Base-by-base conservation (phyloP, 2,888 invertebrate genomes). In the Pheosia tremula region DNA sequence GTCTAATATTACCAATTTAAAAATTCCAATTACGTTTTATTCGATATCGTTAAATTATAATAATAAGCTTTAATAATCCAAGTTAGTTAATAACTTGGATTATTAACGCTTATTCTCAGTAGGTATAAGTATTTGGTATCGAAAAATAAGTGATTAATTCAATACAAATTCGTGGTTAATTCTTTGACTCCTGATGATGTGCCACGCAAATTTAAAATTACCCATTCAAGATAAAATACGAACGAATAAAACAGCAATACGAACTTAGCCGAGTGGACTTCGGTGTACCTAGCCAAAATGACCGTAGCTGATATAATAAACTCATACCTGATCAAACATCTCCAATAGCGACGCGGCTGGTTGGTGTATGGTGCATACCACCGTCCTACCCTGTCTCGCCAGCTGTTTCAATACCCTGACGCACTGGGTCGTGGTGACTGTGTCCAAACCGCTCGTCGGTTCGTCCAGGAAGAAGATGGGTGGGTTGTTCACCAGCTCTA, bases 401-500 rank as follows among this genome's bases (percentile, higher is more conserved):
- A 96, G 76, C 55, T 93, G 90, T 38, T 91, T 90, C 54, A 96
- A 81, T 56, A 96, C 79, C 56, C 94, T 94, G 43, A 96, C 90
- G 67, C 95, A 95, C 74, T 95, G 95, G 0, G 91, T 87, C 0
- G 95, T 95, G 0, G 96, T 95, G 3, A 96, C 96, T 56, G 95
- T 95, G 79, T 96, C 96, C 71, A 96, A 78, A 0, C 96, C 96
- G 69, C 96, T 96, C 0, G 97, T 97, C 0, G 97, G 97, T 85
- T 97, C 97, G 82, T 97, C 97, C 73, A 97, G 94, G 85, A 97
- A 97, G 91, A 97, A 96, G 36, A 97, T 95, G 38, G 97, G 97
- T 0, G 97, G 97, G 85, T 97, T 97, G 85, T 97, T 97, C 61
- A 98, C 96, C 71, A 97, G 89, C 82, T 98, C 97, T 65, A 97